Percentiles rank a stretch among this genome's conserved stretches.
These are phyloP conservation scores for Ancistrus triradiatus DNA, from an alignment of 2,113 vertebrate genomes.

Conservation along the genomic window DNA sequence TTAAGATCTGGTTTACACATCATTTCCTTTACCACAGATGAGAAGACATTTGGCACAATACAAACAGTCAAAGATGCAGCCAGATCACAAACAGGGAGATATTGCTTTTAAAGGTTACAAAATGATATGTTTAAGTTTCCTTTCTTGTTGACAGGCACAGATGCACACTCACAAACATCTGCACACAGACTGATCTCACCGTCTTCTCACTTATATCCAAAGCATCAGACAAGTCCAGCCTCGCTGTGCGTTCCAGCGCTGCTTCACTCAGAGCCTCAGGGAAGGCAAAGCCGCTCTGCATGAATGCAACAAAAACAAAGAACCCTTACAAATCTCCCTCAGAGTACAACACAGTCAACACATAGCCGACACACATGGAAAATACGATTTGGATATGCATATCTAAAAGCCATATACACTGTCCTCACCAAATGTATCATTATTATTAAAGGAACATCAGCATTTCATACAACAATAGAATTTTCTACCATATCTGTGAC, in stretches of 20 bases:
- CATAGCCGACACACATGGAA: background rate
- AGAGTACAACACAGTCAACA: background rate
- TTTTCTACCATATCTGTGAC: too few species aligned
- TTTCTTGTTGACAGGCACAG: conserved; percentile 1
- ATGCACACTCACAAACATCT: background rate
- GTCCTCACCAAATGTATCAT: too few species aligned
- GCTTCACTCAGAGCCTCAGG: conserved; percentile 4
- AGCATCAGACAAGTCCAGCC: conserved; percentile 45
- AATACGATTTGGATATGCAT: too few species aligned
- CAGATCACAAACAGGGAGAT: background rate
- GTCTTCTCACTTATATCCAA: conserved; percentile 67
- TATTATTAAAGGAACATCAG: too few species aligned
- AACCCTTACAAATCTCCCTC: background rate
- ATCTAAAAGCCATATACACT: too few species aligned
- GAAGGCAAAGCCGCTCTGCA: conserved; percentile 40
- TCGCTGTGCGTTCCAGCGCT: conserved; percentile 26
- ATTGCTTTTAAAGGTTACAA: conserved; percentile 8
- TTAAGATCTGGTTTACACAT: background rate
- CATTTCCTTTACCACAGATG: conserved; percentile 1
- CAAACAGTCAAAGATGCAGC: background rate
- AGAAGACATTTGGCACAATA: background rate
- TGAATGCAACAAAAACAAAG: conserved; percentile 7
- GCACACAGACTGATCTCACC: conserved; percentile 51
- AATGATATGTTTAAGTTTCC: background rate
- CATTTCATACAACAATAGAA: too few species aligned